Evolutionary conservation across 2,113 vertebrate species (phyloP), one percentile per base, ranked within the genome.

Genomic region (Lichenostomus cassidix): DNA sequence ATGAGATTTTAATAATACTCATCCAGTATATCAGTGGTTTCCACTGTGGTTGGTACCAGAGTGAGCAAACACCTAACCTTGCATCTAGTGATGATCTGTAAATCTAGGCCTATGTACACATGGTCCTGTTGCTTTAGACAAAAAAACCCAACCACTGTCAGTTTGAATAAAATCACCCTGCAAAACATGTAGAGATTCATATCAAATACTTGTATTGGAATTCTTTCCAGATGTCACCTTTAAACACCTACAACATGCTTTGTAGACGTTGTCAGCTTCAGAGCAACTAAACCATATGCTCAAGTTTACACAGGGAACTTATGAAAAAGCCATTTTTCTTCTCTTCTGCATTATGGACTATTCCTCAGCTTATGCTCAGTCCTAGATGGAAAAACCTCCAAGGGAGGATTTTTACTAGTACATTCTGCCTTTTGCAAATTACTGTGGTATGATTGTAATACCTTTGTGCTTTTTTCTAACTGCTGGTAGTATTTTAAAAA

Each of bases 341-440:
- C 35, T 70, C 12, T 90, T 65, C 29, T 67, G 82, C n/a, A 28
- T 74, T 74, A 74, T 9, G 16, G 85, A 47, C 62, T 60, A 52
- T 59, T 89, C 83, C 78, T 77, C 41, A 53, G 20, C 39, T 91
- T 94, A 46, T 56, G 31, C 62, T 75, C 47, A 87, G 17, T 68
- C 60, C 75, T 93, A 63, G 33, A 91, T 67, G 64, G 47, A 44
- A 79, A 79, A 92, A 56, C 4, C 62, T 89, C 91, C 63, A 73
- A 78, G 69, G 56, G 22, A 89, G 28, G 37, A 73, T 59, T 89
- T 92, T 94, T 90, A 91, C 94, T 92, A 94, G 69, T 59, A 89
- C 58, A 42, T 89, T 91, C 83, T 95, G 74, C 87, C 81, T 94
- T 84, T 44, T 87, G 56, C 65, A 96, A 97, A 95, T 96, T 92